Conservation (phyloP, 2,888 invertebrate species). For the Candidula unifasciata region DNA sequence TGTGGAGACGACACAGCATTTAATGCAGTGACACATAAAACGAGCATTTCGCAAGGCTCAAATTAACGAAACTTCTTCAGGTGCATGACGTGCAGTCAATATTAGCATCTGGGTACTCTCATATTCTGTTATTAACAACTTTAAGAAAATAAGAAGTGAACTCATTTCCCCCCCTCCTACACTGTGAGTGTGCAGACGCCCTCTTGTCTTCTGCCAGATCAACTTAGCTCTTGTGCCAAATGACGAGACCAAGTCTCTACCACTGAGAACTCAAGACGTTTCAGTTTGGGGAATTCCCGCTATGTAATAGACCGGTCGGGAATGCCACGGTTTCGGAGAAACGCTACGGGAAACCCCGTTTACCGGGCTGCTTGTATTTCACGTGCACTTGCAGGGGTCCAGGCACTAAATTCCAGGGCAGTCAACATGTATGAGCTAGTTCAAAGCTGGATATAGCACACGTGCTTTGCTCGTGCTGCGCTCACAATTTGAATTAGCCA, state of each 20-base stretch:
- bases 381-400: neutral
- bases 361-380: neutral
- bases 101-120: too few relatives aligned
- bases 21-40: too few relatives aligned
- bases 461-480: constrained; percentile 39
- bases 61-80: too few relatives aligned
- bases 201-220: constrained; percentile 2
- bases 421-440: constrained; percentile 29
- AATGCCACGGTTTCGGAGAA: constrained; percentile 11
- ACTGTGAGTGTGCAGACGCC: neutral
- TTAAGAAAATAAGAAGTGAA: too few relatives aligned
- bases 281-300: constrained; percentile 12
- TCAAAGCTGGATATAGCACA: constrained; percentile 32
- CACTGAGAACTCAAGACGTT: neutral
- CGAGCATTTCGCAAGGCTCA: too few relatives aligned
- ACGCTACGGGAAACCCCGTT: constrained; percentile 37
- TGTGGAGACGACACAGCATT: too few relatives aligned
- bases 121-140: too few relatives aligned
- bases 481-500: constrained; percentile 17
- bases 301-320: constrained; percentile 25
- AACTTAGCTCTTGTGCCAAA: neutral
- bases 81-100: too few relatives aligned
- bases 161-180: too few relatives aligned
- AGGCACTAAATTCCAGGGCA: constrained; percentile 18
- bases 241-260: constrained; percentile 3